Conservation (phyloP, 2,113 vertebrate genomes). For the Hassar affinis region DNA sequence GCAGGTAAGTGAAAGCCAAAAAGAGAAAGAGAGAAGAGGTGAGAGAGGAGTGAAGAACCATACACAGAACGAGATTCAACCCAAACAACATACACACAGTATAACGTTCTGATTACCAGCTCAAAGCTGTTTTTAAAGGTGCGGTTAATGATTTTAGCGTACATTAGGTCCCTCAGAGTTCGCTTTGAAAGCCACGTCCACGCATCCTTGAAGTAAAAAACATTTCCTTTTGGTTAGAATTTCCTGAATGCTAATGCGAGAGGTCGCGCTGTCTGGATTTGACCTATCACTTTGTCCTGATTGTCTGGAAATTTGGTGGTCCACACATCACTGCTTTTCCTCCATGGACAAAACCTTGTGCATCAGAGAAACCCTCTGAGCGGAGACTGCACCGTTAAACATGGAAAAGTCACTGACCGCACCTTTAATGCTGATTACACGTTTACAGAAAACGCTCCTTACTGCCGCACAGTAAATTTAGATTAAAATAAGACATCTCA, state of each 20-base stretch:
- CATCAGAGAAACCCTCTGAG: neutral
- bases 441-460: neutral
- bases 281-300: neutral
- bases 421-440: slow-evolving; percentile 1
- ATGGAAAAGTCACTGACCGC: neutral
- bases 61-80: slow-evolving; percentile 1
- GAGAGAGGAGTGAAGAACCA: slow-evolving; percentile 29
- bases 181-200: neutral
- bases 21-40: slow-evolving; percentile 39
- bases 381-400: neutral
- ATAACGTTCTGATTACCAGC: neutral
- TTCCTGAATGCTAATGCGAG: neutral
- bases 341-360: neutral
- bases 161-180: neutral
- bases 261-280: neutral
- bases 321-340: neutral
- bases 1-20: slow-evolving; percentile 49
- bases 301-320: neutral
- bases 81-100: neutral
- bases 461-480: neutral
- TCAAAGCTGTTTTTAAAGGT: neutral
- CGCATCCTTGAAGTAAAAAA: neutral
- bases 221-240: neutral
- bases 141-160: neutral
- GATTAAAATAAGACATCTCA: neutral